phyloP scores from a whole-genome alignment of 2,797 vertebrate species.

The Melanotaenia trifasciata region DNA sequence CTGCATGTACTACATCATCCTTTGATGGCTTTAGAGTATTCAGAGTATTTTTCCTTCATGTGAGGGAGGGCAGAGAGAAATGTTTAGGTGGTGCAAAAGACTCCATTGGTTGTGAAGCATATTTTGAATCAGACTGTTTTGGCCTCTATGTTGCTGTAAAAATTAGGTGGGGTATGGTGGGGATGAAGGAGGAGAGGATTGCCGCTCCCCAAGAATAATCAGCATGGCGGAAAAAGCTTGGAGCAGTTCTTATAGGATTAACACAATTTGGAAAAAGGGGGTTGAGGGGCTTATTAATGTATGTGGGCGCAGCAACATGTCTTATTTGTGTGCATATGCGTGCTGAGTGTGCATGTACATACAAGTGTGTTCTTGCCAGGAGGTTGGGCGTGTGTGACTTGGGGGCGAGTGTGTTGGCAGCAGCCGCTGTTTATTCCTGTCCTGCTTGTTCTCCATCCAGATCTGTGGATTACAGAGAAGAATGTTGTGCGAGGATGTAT shows the following conservation, averaged over 20 bases:
- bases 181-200: constrained; percentile 30
- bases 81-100: constrained; percentile 10
- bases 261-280: constrained; percentile 51
- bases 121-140: constrained; percentile 50
- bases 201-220: constrained; percentile 55
- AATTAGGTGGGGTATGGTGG: background rate
- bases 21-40: constrained; percentile 14
- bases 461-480: constrained; percentile 65
- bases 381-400: constrained; percentile 10
- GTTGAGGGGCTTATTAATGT: constrained; percentile 54
- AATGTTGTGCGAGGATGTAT: constrained; percentile 38
- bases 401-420: constrained; percentile 51
- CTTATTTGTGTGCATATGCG: constrained; percentile 10
- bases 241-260: constrained; percentile 69
- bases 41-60: background rate
- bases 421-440: constrained; percentile 58
- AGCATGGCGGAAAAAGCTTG: constrained; percentile 55
- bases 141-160: constrained; percentile 57
- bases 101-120: constrained; percentile 38
- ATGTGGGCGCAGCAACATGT: constrained; percentile 37
- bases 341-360: constrained; percentile 9
- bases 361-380: constrained; percentile 13
- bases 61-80: constrained; percentile 1
- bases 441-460: constrained; percentile 66
- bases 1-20: constrained; percentile 17